These are phyloP conservation scores for Leptopilina myrica DNA, from an alignment of 2,888 invertebrate species.

Conservation along the genomic window DNA sequence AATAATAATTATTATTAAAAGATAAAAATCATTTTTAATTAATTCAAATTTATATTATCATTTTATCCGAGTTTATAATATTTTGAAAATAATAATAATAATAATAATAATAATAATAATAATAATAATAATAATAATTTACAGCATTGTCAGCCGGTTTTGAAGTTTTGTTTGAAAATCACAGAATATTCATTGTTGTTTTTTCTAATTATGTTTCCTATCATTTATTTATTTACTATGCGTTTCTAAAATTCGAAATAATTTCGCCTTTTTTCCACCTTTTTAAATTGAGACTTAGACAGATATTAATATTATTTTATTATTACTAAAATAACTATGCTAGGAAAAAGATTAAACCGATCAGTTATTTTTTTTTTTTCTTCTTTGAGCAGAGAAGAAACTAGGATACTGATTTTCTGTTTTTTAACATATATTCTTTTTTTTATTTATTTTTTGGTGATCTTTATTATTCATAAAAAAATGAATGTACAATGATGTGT, in stretches of 20 bases:
- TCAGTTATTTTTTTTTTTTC: conserved; percentile 7
- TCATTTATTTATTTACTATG: conserved; percentile 7
- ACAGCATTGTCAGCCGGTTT: neutral
- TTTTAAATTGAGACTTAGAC: conserved; percentile 29
- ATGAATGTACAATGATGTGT: conserved; percentile 69
- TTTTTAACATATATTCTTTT: neutral
- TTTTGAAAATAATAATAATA: neutral
- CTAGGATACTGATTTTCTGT: conserved; percentile 22
- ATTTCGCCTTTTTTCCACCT: neutral
- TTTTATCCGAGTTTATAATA: neutral
- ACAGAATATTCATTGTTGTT: conserved; percentile 30
- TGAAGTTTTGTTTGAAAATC: conserved; percentile 16
- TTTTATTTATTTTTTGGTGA: conserved; percentile 47
- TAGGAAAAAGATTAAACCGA: conserved; percentile 25
- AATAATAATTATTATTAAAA: conserved; percentile 5
- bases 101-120: too few relatives aligned
- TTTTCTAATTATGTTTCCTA: conserved; percentile 30
- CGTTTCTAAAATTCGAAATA: conserved; percentile 20
- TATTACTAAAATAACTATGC: neutral
- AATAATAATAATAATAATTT: neutral
- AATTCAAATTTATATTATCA: neutral
- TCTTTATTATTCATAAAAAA: conserved; percentile 71
- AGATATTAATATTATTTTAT: neutral
- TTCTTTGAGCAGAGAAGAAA: conserved; percentile 36
- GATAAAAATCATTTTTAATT: neutral